These are phyloP conservation scores for Lates japonicus DNA, from an alignment of 2,797 vertebrate species.

Conservation along the genomic window DNA sequence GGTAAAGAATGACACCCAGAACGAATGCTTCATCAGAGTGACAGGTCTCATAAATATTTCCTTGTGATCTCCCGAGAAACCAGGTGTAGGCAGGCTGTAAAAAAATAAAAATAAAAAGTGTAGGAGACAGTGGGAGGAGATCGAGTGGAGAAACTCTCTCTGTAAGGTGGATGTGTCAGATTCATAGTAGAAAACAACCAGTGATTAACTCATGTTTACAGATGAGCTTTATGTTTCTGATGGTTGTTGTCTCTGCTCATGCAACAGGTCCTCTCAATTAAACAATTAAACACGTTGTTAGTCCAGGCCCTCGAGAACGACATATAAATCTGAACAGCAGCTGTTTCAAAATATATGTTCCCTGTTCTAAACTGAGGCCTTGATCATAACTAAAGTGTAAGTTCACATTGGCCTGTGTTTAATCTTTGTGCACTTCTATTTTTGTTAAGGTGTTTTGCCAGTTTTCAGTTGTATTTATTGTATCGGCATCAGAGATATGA, in stretches of 20 bases:
- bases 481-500: too few relatives aligned
- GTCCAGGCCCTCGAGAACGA: neutral
- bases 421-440: too few relatives aligned
- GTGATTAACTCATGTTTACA: neutral
- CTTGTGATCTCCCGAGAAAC: constrained; percentile 68
- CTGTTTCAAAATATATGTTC: too few relatives aligned
- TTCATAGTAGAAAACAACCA: neutral
- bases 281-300: neutral
- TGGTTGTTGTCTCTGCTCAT: neutral
- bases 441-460: too few relatives aligned
- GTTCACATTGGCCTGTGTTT: too few relatives aligned
- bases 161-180: neutral
- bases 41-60: constrained; percentile 75
- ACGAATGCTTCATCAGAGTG: constrained; percentile 66
- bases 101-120: constrained; percentile 50
- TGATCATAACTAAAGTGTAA: too few relatives aligned
- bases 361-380: too few relatives aligned
- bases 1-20: constrained; percentile 64
- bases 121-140: constrained; percentile 5
- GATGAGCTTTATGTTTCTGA: neutral
- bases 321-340: neutral
- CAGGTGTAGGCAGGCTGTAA: constrained; percentile 59
- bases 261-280: neutral
- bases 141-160: neutral
- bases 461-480: too few relatives aligned